Conservation (phyloP, 1,140 invertebrate species). For the Papilio helenus region DNA sequence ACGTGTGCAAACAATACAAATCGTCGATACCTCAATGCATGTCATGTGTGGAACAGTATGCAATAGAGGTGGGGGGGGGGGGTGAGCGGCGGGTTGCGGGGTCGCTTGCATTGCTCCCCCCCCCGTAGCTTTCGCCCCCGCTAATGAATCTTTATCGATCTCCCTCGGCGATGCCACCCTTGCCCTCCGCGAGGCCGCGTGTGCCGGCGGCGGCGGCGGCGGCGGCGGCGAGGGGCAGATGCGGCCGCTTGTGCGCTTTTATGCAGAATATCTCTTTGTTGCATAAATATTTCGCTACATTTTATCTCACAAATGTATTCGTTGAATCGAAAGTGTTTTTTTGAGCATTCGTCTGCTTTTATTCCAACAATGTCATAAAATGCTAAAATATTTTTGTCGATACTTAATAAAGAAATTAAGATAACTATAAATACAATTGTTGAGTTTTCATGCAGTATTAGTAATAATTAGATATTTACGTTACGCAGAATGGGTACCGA, state of each 20-base stretch:
- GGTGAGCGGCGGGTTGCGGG: not conserved
- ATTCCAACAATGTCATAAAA: too few relatives aligned
- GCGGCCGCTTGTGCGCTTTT: not conserved
- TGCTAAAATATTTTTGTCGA: too few relatives aligned
- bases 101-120: not conserved
- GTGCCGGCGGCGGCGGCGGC: not conserved
- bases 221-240: not conserved
- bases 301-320: not conserved
- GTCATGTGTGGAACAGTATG: not conserved
- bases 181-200: not conserved
- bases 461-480: too few relatives aligned
- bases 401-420: too few relatives aligned
- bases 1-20: not conserved
- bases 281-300: not conserved
- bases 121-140: not conserved
- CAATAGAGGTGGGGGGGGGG: not conserved
- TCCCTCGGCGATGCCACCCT: not conserved
- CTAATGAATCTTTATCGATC: conserved; percentile 31
- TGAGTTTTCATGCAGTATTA: too few relatives aligned
- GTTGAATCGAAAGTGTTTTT: not conserved
- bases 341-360: not conserved
- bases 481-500: not conserved
- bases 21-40: not conserved
- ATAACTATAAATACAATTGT: too few relatives aligned
- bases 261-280: conserved; percentile 9